phyloP scores from a whole-genome alignment of 2,888 invertebrate species.

The Mimas tiliae region DNA sequence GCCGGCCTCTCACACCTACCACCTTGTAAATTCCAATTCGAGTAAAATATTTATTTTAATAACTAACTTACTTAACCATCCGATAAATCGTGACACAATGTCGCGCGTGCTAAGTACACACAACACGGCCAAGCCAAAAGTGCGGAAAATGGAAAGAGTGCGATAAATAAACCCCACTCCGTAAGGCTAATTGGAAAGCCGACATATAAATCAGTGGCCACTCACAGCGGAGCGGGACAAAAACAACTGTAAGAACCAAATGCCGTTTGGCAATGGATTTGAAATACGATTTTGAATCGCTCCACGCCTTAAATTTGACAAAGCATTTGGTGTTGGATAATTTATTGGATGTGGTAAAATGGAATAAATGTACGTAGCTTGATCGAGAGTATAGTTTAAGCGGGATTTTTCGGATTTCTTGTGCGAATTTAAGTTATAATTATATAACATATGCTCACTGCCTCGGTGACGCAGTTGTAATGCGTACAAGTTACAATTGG shows the following conservation, averaged over 20 bases:
- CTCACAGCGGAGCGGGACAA: constrained; percentile 61
- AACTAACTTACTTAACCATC: neutral
- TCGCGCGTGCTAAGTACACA: constrained; percentile 37
- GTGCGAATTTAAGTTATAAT: too few relatives aligned
- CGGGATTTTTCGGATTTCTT: neutral
- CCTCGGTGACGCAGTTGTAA: too few relatives aligned
- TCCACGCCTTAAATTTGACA: constrained; percentile 25
- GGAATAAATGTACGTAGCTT: constrained; percentile 9
- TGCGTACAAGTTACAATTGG: too few relatives aligned
- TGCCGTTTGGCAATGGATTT: constrained; percentile 51
- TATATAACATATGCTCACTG: too few relatives aligned
- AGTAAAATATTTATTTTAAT: neutral
- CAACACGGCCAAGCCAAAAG: constrained; percentile 56
- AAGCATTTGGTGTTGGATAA: constrained; percentile 22
- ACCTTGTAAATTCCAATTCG: too few relatives aligned
- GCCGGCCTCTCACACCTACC: too few relatives aligned
- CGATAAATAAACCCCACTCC: constrained; percentile 76
- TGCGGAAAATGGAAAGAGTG: constrained; percentile 73
- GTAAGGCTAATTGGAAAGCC: constrained; percentile 77
- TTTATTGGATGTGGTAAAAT: constrained; percentile 8
- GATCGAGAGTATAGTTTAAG: neutral
- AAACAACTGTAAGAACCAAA: constrained; percentile 58
- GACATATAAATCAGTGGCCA: constrained; percentile 75
- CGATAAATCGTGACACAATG: constrained; percentile 26
- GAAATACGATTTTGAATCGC: constrained; percentile 37